Base-by-base conservation (phyloP, 2,888 invertebrate genomes). In the Ptychoptera albimana region DNA sequence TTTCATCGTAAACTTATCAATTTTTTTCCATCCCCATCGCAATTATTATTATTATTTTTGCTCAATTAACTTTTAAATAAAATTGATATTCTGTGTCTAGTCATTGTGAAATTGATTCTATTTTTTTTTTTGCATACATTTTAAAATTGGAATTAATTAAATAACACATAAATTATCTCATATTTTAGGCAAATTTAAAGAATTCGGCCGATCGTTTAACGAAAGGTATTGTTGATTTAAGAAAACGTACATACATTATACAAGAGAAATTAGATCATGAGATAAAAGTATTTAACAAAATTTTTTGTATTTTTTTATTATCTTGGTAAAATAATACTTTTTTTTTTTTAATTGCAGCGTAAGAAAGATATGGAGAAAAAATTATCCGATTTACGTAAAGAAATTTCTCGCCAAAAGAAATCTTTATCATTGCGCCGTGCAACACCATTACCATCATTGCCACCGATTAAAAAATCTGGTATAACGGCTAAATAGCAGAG, bases 341-440 rank as follows among this genome's bases (percentile, higher is more conserved):
- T 6, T 13, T 36, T 36, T 12, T 8, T 23, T 2, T 16, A 42
- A 29, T 35, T 44, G n/a, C 23, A 49, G 49, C 44, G 46, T 12
- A 49, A 49, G 34, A 39, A 42, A 39, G 46, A 44, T 12, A 46
- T 47, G 39, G 49, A 49, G 37, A 49, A 47, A 37, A 49, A 47
- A 41, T 37, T 49, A 13, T 42, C 49, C 10, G 46, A 49, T 12
- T 14, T 49, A 13, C 46, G 49, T 29, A 48, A 46, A 42, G 44
- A 48, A 37, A 44, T 48, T 37, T 45, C 48, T 39, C 45, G 46
- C 39, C 48, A 48, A 31, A 48, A 48, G 39, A 48, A 48, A 45
- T 39, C 44, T 10, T 41, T 48, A 23, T 41, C 48, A 37, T 36
- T 40, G 39, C 42, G 48, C 10, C 46, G 48, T 13, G 36, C 42